A percentile compares a stretch with the other conserved stretches of the same genome.
Conservation (phyloP, 2,888 invertebrate genomes). For the Cosmorhoe ocellata region DNA sequence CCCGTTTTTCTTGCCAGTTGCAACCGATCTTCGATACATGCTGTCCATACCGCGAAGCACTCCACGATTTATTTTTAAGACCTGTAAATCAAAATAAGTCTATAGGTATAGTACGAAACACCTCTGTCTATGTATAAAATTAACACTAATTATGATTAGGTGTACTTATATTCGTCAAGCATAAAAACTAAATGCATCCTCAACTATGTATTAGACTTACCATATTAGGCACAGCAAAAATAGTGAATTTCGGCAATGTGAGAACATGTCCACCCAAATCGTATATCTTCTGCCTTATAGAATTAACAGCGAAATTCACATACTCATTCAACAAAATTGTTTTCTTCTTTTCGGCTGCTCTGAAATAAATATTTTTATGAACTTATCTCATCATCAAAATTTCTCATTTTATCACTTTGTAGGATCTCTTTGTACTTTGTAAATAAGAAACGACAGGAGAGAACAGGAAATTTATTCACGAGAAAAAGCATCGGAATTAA, state of each 20-base stretch:
- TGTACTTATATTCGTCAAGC: too few relatives aligned
- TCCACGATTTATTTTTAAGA: constrained; percentile 50
- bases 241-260: constrained; percentile 42
- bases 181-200: too few relatives aligned
- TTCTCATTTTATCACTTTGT: constrained; percentile 1
- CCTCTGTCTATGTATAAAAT: too few relatives aligned
- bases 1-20: constrained; percentile 41
- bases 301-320: constrained; percentile 43
- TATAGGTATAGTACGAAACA: too few relatives aligned
- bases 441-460: too few relatives aligned
- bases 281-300: constrained; percentile 42
- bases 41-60: constrained; percentile 55
- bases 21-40: constrained; percentile 57
- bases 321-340: constrained; percentile 47
- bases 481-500: too few relatives aligned
- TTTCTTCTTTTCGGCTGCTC: constrained; percentile 56
- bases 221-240: constrained; percentile 29
- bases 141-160: too few relatives aligned
- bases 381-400: constrained; percentile 2
- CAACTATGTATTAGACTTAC: constrained; percentile 37
- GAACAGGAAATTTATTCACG: too few relatives aligned
- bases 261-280: constrained; percentile 33
- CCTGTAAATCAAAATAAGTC: constrained; percentile 32
- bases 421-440: not conserved
- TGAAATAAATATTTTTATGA: constrained; percentile 36